Evolutionary conservation across 2,113 vertebrate species (phyloP).

Genomic region (Neogobius melanostomus): DNA sequence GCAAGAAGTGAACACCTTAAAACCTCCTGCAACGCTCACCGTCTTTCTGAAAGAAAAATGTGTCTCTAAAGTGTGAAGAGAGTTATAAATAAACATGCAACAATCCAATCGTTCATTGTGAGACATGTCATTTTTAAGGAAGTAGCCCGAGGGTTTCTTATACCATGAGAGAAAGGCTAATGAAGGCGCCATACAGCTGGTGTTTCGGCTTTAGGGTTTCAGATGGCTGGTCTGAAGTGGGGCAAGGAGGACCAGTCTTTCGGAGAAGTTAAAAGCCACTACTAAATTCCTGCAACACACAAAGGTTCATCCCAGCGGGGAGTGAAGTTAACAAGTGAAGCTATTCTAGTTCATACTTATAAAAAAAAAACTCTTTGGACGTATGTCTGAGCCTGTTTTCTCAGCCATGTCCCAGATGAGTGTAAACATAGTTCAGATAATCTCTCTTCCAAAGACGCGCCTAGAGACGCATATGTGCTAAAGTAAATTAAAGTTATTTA

Average conservation of each 20-base stretch:
- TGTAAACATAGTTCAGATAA: slow-evolving; percentile 29
- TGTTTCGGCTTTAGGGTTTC: slow-evolving; percentile 15
- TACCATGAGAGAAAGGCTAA: slow-evolving; percentile 24
- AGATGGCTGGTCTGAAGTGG: slow-evolving; percentile 24
- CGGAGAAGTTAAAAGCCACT: slow-evolving; percentile 73
- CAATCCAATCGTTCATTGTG: slow-evolving; percentile 58
- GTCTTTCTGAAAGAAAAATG: slow-evolving; percentile 47
- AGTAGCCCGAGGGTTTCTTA: slow-evolving; percentile 26
- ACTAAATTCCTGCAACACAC: slow-evolving; percentile 70
- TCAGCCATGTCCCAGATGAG: slow-evolving; percentile 37
- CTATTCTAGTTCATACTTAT: slow-evolving; percentile 18
- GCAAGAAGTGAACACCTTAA: slow-evolving; percentile 15
- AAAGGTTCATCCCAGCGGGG: slow-evolving; percentile 67
- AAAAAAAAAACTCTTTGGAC: slow-evolving; percentile 9
- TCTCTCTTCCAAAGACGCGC: no score
- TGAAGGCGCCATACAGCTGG: background rate
- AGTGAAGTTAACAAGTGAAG: slow-evolving; percentile 33
- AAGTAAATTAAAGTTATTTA: background rate
- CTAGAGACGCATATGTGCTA: no score
- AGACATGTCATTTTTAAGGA: slow-evolving; percentile 48
- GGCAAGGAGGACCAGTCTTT: slow-evolving; percentile 30
- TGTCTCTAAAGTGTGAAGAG: slow-evolving; percentile 38
- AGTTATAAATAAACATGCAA: slow-evolving; percentile 62
- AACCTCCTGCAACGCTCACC: slow-evolving; percentile 7
- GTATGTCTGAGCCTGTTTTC: slow-evolving; percentile 32